A percentile compares a stretch with the other conserved stretches of the same genome.
These are phyloP conservation scores for Sebastes hubbsi DNA, from an alignment of 2,797 vertebrate genomes.

Conservation along the genomic window DNA sequence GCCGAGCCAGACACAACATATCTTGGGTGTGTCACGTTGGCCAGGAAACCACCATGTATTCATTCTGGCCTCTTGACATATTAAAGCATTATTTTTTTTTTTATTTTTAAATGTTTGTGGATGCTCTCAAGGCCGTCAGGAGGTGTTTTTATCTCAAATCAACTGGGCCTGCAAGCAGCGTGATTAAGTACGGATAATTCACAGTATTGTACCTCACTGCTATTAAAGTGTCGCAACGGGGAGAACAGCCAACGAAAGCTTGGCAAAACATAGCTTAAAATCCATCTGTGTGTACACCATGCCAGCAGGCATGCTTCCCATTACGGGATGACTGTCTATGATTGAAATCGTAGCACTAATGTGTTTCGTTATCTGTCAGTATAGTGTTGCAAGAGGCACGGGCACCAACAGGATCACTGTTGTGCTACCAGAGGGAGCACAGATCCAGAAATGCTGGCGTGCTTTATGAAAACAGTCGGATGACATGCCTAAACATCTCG, in stretches of 20 bases:
- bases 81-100: slow-evolving; percentile 2
- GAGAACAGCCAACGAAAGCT: slow-evolving; percentile 66
- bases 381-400: slow-evolving; percentile 49
- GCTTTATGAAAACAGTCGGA: slow-evolving; percentile 51
- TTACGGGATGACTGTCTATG: slow-evolving; percentile 54
- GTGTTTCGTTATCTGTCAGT: slow-evolving; percentile 53
- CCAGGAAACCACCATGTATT: neutral
- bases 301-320: slow-evolving; percentile 71
- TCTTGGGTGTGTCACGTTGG: slow-evolving; percentile 14
- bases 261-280: slow-evolving; percentile 70
- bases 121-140: slow-evolving; percentile 9
- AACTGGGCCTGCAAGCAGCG: slow-evolving; percentile 21
- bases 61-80: slow-evolving; percentile 26
- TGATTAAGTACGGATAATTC: slow-evolving; percentile 58
- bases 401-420: slow-evolving; percentile 51
- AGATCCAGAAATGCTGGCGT: slow-evolving; percentile 34
- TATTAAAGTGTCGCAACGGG: slow-evolving; percentile 64
- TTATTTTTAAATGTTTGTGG: slow-evolving; percentile 9
- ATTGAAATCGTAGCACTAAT: slow-evolving; percentile 64
- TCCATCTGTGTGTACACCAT: slow-evolving; percentile 57
- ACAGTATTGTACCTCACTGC: slow-evolving; percentile 60
- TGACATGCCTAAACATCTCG: slow-evolving; percentile 42
- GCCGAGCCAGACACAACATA: slow-evolving; percentile 24
- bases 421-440: slow-evolving; percentile 41
- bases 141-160: slow-evolving; percentile 39